Conservation (phyloP, 2,797 vertebrate genomes). For the Phyllotis vaccarum region DNA sequence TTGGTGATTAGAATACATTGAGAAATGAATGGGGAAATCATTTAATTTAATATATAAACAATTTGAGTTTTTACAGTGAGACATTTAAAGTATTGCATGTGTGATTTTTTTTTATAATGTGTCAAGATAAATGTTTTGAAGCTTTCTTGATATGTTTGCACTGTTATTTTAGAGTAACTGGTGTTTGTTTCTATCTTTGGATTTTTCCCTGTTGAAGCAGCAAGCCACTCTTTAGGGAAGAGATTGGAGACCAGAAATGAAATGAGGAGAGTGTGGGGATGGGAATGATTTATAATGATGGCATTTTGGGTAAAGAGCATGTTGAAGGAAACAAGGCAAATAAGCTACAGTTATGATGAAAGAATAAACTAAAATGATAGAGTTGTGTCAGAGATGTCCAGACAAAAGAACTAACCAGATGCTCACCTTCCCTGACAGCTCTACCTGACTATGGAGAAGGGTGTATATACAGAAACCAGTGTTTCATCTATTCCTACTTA, state of each 20-base stretch:
- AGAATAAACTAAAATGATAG: neutral
- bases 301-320: neutral
- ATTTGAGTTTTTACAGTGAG: conserved; percentile 16
- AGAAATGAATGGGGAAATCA: neutral
- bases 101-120: neutral
- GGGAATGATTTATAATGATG: neutral
- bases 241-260: neutral
- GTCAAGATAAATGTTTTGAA: conserved; percentile 28
- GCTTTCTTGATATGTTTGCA: neutral
- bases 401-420: neutral
- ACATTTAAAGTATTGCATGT: neutral
- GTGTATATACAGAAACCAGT: neutral
- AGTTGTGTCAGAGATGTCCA: neutral
- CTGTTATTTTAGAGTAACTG: conserved; percentile 24
- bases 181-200: neutral
- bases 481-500: neutral
- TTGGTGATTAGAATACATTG: neutral
- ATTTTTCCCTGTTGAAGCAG: neutral
- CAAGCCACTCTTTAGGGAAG: neutral
- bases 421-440: neutral
- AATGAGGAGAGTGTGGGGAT: neutral
- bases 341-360: neutral
- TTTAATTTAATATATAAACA: conserved; percentile 7
- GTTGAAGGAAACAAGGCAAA: neutral
- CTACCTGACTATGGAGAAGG: neutral